Evolutionary conservation across 2,797 vertebrate species (phyloP), one percentile per base, ranked within the genome.

Genomic region (Glyptemys insculpta): DNA sequence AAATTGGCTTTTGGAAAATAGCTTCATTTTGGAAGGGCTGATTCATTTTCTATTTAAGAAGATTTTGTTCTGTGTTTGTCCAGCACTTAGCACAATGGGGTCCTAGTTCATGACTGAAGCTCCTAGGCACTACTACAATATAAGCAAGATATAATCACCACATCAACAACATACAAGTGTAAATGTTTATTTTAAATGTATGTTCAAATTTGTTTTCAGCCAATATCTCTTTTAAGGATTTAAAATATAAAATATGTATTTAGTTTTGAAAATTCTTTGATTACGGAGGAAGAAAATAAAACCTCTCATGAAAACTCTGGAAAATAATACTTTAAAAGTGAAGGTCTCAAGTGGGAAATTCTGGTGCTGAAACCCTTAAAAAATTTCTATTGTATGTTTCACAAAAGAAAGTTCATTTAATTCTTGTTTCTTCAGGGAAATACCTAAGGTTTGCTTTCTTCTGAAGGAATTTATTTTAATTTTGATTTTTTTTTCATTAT

Each of bases 211-310:
- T 90, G 12, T 12, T 95, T 90, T 44, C 52, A 87, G 50, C 83
- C 93, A 68, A 83, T 84, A 14, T n/a, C 88, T 93, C 89, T 80
- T 91, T 62, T 95, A 90, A 87, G 84, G 79, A 54, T 76, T 76
- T 76, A 44, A 76, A 47, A 76, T 76, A 25, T 76, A 76, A 47
- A 47, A 47, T 76, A 41, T 76, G 19, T 92, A 53, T 62, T 68
- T 86, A 53, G 54, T 91, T 87, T 59, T 90, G 52, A 27, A 76
- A 76, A 76, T 44, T 47, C 74, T 68, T 25, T 81, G 44, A 85
- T 76, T 18, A 87, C 14, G 15, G 47, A 41, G 82, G 88, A 84
- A 21, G 79, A 89, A 62, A 7, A 49, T 76, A 76, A 47, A 76
- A 76, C 23, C 23, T 47, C 41, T 76, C 11, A 9, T 37, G 72